Evolutionary conservation across 2,888 invertebrate genomes (phyloP).

Genomic region (Steinernema scapterisci): DNA sequence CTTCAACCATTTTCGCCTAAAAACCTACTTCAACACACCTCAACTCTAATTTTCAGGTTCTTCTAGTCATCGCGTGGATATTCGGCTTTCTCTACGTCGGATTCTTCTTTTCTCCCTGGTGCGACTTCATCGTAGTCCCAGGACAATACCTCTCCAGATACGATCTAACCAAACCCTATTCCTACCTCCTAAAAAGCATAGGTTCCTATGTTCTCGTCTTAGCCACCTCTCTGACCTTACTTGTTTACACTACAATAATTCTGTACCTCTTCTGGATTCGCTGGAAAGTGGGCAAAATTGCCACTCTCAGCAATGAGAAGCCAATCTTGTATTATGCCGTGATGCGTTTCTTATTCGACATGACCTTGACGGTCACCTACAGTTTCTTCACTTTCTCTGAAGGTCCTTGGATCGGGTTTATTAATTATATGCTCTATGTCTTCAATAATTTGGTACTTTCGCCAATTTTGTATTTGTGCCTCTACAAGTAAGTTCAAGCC

Average conservation of each 20-base stretch:
- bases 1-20: no score
- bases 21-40: no score
- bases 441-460: neutral
- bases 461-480: neutral
- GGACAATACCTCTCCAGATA: neutral
- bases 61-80: neutral
- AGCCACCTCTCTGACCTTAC: neutral
- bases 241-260: neutral
- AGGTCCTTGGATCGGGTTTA: neutral
- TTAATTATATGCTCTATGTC: conserved; percentile 5
- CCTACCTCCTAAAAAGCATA: neutral
- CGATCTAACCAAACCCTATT: neutral
- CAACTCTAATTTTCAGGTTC: neutral
- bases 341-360: neutral
- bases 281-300: neutral
- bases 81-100: neutral
- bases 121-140: conserved; percentile 16
- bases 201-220: neutral
- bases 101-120: conserved; percentile 1
- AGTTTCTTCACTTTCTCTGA: neutral
- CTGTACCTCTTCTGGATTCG: neutral
- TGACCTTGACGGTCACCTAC: conserved; percentile 16
- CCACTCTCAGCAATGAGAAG: neutral
- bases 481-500: neutral
- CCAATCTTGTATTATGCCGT: neutral